These are phyloP conservation scores for Tyrannus savana DNA, from an alignment of 2,113 vertebrate genomes.

Conservation along the genomic window DNA sequence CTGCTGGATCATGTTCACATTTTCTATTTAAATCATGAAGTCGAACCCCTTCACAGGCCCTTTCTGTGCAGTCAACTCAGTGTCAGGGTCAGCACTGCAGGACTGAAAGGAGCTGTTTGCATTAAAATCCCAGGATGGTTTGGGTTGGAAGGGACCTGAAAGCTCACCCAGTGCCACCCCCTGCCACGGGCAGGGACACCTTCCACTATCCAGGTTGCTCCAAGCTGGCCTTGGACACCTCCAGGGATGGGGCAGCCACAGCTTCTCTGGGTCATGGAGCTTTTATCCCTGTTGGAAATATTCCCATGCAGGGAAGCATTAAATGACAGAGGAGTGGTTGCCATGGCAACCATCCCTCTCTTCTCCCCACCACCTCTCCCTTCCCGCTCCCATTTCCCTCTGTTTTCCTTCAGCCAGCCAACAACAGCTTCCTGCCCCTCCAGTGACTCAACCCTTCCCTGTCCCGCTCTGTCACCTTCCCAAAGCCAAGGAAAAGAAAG, in stretches of 20 bases:
- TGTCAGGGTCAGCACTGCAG: not conserved
- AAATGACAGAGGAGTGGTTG: not conserved
- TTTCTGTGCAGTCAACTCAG: not conserved
- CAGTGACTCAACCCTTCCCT: slow-evolving; percentile 22
- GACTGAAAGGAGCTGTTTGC: not conserved
- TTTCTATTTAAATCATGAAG: not conserved
- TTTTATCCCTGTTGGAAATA: not conserved
- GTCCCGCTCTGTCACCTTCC: not conserved
- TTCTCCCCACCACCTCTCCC: not conserved
- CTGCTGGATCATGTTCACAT: not conserved
- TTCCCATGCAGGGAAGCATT: not conserved
- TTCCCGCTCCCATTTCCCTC: not conserved
- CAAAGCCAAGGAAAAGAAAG: slow-evolving; percentile 9
- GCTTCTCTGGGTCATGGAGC: not conserved
- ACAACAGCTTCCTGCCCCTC: not conserved
- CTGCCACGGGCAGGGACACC: not conserved
- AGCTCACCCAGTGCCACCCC: not conserved
- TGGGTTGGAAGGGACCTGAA: not conserved
- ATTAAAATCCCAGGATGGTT: not conserved
- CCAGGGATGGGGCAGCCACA: not conserved
- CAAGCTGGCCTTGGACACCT: not conserved
- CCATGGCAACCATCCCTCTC: not conserved
- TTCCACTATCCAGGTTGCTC: not conserved
- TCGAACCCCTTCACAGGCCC: not conserved
- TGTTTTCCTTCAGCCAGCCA: slow-evolving; percentile 13